A percentile compares a stretch with the other conserved stretches of the same genome.
These are phyloP conservation scores for Achatina immaculata DNA, from an alignment of 1,140 invertebrate genomes.

Conservation along the genomic window DNA sequence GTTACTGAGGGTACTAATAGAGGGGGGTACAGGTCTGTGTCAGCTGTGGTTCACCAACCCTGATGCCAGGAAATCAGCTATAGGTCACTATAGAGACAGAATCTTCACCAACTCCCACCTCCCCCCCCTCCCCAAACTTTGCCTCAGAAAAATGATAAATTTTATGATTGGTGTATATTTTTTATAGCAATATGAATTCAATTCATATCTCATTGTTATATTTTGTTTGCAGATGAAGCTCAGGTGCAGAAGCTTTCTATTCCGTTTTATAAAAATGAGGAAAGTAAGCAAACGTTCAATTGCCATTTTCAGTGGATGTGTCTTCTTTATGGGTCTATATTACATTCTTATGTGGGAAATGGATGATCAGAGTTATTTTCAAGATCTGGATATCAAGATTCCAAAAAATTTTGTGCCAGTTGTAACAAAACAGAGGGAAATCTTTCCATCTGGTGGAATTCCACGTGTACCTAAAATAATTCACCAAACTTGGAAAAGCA, in stretches of 20 bases:
- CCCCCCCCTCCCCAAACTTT: too few species aligned
- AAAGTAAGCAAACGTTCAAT: not conserved
- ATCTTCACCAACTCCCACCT: too few species aligned
- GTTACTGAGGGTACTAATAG: too few species aligned
- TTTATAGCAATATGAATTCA: too few species aligned
- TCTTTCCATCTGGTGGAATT: slow-evolving; percentile 43
- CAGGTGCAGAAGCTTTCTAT: not conserved
- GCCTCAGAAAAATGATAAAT: too few species aligned
- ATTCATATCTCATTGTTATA: too few species aligned
- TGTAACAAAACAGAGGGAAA: slow-evolving; percentile 17
- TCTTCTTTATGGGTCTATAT: slow-evolving; percentile 20
- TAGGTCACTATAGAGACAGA: too few species aligned
- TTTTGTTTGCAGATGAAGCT: slow-evolving; percentile 13
- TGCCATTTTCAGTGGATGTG: slow-evolving; percentile 11
- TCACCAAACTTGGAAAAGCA: slow-evolving; percentile 68
- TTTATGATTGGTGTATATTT: too few species aligned
- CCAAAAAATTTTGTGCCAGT: slow-evolving; percentile 26
- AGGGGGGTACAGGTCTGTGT: too few species aligned
- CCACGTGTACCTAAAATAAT: slow-evolving; percentile 63
- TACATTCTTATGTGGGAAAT: slow-evolving; percentile 24
- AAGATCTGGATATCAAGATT: slow-evolving; percentile 5
- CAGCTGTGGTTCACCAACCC: too few species aligned
- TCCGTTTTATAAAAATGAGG: not conserved
- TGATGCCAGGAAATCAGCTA: too few species aligned
- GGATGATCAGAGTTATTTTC: slow-evolving; percentile 14